Conservation (phyloP, 2,113 vertebrate species). For the Platysternon megacephalum region DNA sequence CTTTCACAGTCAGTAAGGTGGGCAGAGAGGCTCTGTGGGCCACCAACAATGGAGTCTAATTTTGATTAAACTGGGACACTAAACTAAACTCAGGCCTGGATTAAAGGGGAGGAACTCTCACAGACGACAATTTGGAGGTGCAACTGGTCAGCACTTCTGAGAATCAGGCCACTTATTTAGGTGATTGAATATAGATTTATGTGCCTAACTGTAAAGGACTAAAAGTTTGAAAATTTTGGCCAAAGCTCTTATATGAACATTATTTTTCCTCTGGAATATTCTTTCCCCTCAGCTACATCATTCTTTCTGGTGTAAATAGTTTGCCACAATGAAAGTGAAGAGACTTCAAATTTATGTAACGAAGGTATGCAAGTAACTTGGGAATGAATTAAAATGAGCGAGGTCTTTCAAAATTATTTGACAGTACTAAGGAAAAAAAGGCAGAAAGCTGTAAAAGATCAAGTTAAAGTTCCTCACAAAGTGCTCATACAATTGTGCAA, state of each 20-base stretch:
- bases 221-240: neutral
- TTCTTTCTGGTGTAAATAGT: neutral
- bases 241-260: too few relatives aligned
- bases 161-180: neutral
- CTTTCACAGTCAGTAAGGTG: neutral
- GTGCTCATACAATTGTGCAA: neutral
- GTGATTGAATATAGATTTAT: neutral
- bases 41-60: neutral
- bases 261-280: neutral
- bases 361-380: accelerated
- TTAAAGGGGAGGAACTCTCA: neutral
- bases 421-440: neutral
- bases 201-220: neutral
- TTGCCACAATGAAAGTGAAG: neutral
- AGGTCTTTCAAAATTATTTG: neutral
- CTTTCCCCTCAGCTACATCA: neutral
- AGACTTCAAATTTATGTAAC: neutral
- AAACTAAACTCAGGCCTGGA: neutral
- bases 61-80: neutral
- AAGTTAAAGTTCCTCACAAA: neutral
- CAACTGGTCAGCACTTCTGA: neutral
- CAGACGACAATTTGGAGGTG: neutral
- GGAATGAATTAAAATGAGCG: neutral
- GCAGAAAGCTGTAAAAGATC: neutral
- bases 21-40: neutral